Conservation (phyloP, 2,113 vertebrate species). For the Aphyosemion australe region DNA sequence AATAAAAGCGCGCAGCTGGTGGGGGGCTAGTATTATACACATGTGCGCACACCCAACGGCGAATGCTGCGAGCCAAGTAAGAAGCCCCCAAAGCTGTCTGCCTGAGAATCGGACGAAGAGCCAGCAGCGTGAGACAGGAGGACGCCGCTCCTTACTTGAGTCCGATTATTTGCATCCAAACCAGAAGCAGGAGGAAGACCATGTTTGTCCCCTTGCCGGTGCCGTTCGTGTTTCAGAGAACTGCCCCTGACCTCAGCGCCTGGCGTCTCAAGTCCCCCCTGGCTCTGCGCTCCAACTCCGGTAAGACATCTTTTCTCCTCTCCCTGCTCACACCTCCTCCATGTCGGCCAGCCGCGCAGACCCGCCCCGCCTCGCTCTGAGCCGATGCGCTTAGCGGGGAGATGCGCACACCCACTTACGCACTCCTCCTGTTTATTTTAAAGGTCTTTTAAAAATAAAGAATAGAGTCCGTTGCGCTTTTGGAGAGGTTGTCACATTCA, state of each 20-base stretch:
- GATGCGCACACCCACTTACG: slow-evolving; percentile 44
- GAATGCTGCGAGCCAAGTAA: slow-evolving; percentile 60
- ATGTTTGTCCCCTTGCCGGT: slow-evolving; percentile 81
- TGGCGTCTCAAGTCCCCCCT: slow-evolving; percentile 86
- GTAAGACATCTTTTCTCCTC: slow-evolving; percentile 73
- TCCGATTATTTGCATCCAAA: slow-evolving; percentile 67
- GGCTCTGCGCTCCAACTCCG: slow-evolving; percentile 84
- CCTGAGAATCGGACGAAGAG: slow-evolving; percentile 57
- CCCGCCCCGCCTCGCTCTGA: slow-evolving; percentile 67
- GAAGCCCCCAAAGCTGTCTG: slow-evolving; percentile 55
- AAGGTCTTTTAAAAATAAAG: not conserved
- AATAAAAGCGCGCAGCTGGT: slow-evolving; percentile 63
- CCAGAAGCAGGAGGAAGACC: slow-evolving; percentile 75
- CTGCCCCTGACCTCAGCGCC: slow-evolving; percentile 84
- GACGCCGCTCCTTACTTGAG: slow-evolving; percentile 49
- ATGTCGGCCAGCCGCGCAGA: slow-evolving; percentile 54
- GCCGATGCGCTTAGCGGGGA: slow-evolving; percentile 48
- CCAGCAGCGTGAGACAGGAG: slow-evolving; percentile 60
- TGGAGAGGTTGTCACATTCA: slow-evolving; percentile 19
- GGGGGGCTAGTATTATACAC: slow-evolving; percentile 38
- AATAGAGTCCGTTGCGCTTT: slow-evolving; percentile 31
- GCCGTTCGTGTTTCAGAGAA: slow-evolving; percentile 88
- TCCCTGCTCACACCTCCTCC: slow-evolving; percentile 50
- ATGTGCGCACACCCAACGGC: slow-evolving; percentile 66
- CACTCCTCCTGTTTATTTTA: slow-evolving; percentile 31